Percentiles rank a stretch among this genome's conserved stretches.
Evolutionary conservation across 2,888 invertebrate genomes (phyloP).

Genomic region (Lithosia quadra): DNA sequence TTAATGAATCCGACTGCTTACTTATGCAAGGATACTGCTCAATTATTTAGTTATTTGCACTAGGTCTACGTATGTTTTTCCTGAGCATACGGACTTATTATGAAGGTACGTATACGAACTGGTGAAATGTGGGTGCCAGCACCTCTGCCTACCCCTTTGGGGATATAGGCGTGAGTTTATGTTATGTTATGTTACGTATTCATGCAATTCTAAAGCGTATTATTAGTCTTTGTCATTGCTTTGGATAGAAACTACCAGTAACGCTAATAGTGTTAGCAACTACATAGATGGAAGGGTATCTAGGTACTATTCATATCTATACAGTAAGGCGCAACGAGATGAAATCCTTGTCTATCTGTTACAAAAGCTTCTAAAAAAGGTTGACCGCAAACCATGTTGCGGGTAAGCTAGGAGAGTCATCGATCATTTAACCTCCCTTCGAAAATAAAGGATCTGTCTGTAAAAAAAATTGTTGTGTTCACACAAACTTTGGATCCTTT

Average conservation of each 20-base stretch:
- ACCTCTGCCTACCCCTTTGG: too few relatives aligned
- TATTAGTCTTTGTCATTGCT: too few relatives aligned
- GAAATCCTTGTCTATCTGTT: neutral
- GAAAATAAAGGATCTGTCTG: neutral
- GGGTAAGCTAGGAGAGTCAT: neutral
- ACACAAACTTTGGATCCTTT: neutral
- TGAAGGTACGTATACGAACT: too few relatives aligned
- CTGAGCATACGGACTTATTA: too few relatives aligned
- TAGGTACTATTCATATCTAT: neutral
- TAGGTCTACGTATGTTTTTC: neutral
- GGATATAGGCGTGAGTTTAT: too few relatives aligned
- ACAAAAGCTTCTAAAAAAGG: neutral
- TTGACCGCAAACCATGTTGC: neutral
- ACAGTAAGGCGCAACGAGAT: neutral
- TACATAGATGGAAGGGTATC: neutral
- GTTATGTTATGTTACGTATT: too few relatives aligned
- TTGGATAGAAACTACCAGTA: too few relatives aligned
- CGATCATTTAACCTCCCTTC: neutral
- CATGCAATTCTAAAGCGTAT: too few relatives aligned
- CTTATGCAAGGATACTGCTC: neutral
- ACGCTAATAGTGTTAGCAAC: neutral
- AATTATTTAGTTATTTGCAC: neutral
- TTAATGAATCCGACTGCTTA: conserved; percentile 3
- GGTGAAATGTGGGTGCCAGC: too few relatives aligned
- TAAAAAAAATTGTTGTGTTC: neutral